Evolutionary conservation across 2,888 invertebrate genomes (phyloP), one percentile per base, ranked within the genome.

Genomic region (Molanna angustata): DNA sequence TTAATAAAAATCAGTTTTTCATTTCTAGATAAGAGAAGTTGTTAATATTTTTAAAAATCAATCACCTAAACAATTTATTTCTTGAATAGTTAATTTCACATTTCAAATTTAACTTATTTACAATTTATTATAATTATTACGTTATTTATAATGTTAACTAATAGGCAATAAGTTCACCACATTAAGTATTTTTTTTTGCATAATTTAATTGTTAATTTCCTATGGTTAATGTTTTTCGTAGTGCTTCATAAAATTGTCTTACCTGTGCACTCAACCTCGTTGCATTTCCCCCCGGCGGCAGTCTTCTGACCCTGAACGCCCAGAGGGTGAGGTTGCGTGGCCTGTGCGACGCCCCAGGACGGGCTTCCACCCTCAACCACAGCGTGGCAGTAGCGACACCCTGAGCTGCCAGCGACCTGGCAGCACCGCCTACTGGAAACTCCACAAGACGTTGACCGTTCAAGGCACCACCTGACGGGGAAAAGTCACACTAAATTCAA

Each of bases 361-460:
- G 41, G 14, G 56, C 50, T 49, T 60, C 57, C 6, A 57, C 56
- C 55, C 72, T 68, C 60, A 92, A 82, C 85, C 92, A 89, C 60
- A 94, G 80, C 62, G 85, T 85, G 22, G 92, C 92, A 60, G 85
- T 83, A 61, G 85, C 84, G 61, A 93, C 88, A 61, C 83, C 78
- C 61, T 90, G 76, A 62, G 85, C 86, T 62, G 75, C 72, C 53
- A 69, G 72, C 49, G 71, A 73, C 62, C 70, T 72, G 46, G 69
- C 70, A 56, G 73, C 78, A 50, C 80, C 76, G 53, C 68, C 68
- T 35, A 58, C 57, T 50, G 88, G 83, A 74, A 94, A 94, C 71
- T 93, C 91, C 63, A 94, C 80, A 63, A 93, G 76, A 52, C 88
- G 84, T 71, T 93, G 92, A 46, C 90, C 88, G 68, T 92, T 92